Percentiles rank a stretch among this genome's conserved stretches.
Evolutionary conservation across 2,797 vertebrate genomes (phyloP).

Genomic region (Enteromius anoplus): DNA sequence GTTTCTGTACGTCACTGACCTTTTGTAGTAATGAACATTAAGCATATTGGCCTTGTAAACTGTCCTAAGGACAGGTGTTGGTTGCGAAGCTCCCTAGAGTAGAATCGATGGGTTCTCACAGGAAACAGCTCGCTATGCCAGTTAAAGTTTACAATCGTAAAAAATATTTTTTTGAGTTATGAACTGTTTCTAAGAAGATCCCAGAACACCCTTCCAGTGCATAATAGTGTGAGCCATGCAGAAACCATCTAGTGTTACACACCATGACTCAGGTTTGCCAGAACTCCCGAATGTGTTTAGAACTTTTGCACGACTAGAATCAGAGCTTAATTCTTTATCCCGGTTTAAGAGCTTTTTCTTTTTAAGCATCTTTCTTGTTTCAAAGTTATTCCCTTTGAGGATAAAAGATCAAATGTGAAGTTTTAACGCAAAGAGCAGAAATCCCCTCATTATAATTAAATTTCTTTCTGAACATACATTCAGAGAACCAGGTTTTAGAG

Average conservation of each 20-base stretch:
- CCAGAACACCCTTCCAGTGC: constrained; percentile 27
- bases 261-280: constrained; percentile 19
- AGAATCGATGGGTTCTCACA: not conserved
- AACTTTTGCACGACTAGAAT: constrained; percentile 23
- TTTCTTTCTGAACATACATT: not conserved
- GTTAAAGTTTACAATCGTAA: constrained; percentile 29
- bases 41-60: constrained; percentile 24
- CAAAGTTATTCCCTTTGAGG: constrained; percentile 15
- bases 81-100: not conserved
- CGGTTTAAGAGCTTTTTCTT: not conserved
- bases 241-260: constrained; percentile 18
- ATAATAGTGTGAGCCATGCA: not conserved
- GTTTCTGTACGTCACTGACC: constrained; percentile 45
- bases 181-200: constrained; percentile 9
- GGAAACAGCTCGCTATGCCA: constrained; percentile 26
- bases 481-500: constrained; percentile 15
- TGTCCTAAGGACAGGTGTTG: constrained; percentile 43
- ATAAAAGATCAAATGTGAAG: not conserved
- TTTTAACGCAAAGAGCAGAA: constrained; percentile 3
- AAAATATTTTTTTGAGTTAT: constrained; percentile 36
- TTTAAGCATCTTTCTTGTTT: constrained; percentile 17
- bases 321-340: constrained; percentile 24
- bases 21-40: constrained; percentile 52
- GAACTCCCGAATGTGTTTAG: constrained; percentile 17
- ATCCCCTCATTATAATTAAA: constrained; percentile 10